Base-by-base conservation (phyloP, 2,797 vertebrate genomes). In the Acestrorhynchus altus region DNA sequence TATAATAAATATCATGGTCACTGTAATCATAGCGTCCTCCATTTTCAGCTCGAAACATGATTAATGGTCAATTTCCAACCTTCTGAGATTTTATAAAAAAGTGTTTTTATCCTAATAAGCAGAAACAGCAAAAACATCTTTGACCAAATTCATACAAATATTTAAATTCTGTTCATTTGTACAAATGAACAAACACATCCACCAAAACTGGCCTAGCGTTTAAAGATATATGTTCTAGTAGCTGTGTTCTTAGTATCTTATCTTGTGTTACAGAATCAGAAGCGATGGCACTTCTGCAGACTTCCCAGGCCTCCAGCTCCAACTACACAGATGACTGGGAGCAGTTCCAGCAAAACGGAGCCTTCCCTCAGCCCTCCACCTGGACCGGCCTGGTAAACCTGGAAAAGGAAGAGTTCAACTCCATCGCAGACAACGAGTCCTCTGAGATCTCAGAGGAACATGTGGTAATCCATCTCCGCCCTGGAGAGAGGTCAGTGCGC, bases 361-460 rank as follows among this genome's bases (percentile, higher is more conserved):
- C 79, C 22, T 81, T 82, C 26, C 67, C 88, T 8, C 74, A 90
- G 54, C 87, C 87, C 0, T 91, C 92, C 51, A 82, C 83, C 67
- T 92, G 90, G 92, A 89, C 90, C 0, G 88, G 89, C 28, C 47
- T 86, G 46, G 90, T 90, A 0, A 82, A 89, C 76, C 72, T 89
- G 52, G 89, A 92, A 46, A 87, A 87, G 18, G 77, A 84, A 24
- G 86, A 74, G 31, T 77, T 86, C 54, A 80, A 64, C 54, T 90
- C 91, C 15, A 82, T 91, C 16, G 80, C 80, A 7, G 83, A 66
- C 52, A 86, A 84, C 24, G 89, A 88, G 75, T 92, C 91, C 0
- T 89, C 93, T 0, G 92, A 94, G 83, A 92, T 92, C 44, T 93
- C 92, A 2, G 92, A 90, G 74, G 93, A 95, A 75, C 92, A 94